phyloP scores from a whole-genome alignment of 2,888 invertebrate genomes.

The Tolmerus cingulatus region DNA sequence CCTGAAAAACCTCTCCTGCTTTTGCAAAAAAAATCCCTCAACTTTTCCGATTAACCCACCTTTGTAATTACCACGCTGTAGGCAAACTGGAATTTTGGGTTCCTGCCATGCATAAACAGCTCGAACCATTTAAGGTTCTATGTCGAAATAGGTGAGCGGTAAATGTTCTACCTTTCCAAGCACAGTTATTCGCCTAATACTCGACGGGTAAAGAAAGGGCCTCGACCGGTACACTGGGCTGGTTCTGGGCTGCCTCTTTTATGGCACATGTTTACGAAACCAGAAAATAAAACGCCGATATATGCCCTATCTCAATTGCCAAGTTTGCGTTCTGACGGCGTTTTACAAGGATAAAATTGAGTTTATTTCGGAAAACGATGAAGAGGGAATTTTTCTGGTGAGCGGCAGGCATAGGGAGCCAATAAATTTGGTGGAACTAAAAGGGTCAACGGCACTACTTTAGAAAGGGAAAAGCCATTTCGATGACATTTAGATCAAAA shows the following conservation, averaged over 20 bases:
- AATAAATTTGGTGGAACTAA: slow-evolving; percentile 33
- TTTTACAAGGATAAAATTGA: slow-evolving; percentile 23
- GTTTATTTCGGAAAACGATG: slow-evolving; percentile 23
- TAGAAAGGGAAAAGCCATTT: slow-evolving; percentile 45
- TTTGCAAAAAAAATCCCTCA: neutral
- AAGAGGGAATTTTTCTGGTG: slow-evolving; percentile 19
- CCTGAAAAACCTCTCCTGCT: neutral
- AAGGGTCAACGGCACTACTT: slow-evolving; percentile 38
- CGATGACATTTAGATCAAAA: slow-evolving; percentile 49
- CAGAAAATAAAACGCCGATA: slow-evolving; percentile 26
- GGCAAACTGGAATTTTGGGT: neutral
- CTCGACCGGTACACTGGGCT: neutral
- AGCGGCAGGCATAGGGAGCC: slow-evolving; percentile 8
- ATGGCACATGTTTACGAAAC: slow-evolving; percentile 22
- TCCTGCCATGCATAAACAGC: neutral
- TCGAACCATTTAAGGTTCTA: neutral
- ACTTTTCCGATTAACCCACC: neutral
- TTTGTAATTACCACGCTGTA: neutral
- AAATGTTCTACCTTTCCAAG: neutral
- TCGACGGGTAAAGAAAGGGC: neutral
- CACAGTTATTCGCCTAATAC: neutral
- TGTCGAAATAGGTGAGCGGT: neutral
- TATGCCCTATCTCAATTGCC: slow-evolving; percentile 6
- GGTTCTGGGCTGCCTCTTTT: neutral
- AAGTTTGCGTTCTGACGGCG: slow-evolving; percentile 7